Conservation (phyloP, 2,113 vertebrate species). For the Calidris pugnax region DNA sequence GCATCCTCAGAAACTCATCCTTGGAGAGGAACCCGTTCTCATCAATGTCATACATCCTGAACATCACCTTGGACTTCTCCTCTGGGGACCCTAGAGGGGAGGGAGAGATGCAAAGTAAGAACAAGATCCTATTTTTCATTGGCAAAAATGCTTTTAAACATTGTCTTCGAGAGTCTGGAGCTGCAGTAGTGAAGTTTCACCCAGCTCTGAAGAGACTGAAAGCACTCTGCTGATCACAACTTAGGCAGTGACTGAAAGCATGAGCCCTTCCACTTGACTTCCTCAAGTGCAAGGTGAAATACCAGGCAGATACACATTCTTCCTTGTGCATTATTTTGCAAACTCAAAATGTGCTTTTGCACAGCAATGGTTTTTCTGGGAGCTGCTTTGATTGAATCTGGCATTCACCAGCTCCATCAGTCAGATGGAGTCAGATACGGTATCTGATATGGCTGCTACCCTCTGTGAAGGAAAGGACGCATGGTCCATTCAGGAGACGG, state of each 20-base stretch:
- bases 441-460: background rate
- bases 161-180: background rate
- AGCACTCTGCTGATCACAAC: background rate
- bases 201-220: background rate
- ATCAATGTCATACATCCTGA: slow-evolving; percentile 91
- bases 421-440: background rate
- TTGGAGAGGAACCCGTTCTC: slow-evolving; percentile 88
- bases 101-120: background rate
- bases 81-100: slow-evolving; percentile 83
- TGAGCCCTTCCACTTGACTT: background rate
- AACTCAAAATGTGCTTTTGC: background rate
- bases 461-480: background rate
- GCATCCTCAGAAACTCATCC: slow-evolving; percentile 89
- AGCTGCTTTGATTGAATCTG: background rate
- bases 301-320: background rate
- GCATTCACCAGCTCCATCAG: background rate
- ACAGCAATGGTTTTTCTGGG: background rate
- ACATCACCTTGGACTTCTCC: slow-evolving; percentile 92
- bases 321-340: background rate
- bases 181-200: background rate
- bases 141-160: background rate
- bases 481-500: background rate
- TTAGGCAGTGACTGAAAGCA: background rate
- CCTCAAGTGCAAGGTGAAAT: background rate
- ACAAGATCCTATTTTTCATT: background rate